Evolutionary conservation across 2,888 invertebrate genomes (phyloP), one percentile per base, ranked within the genome.

Genomic region (Parnassius smintheus): DNA sequence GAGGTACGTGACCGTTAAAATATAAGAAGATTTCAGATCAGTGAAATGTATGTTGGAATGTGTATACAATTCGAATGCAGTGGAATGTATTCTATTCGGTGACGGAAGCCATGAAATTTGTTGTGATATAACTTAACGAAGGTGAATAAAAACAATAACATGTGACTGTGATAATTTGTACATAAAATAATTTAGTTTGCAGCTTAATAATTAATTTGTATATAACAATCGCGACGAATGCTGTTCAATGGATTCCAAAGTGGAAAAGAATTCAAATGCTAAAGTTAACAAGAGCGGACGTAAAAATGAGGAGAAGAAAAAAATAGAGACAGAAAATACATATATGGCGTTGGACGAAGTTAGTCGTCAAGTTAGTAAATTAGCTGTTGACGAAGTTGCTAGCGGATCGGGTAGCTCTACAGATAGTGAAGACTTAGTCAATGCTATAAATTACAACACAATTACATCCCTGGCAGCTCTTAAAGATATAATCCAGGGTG

Each of bases 361-460:
- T 12, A 75, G 76, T 62, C 74, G 73, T 25, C 76, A 81, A 70
- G 80, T 78, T 71, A 77, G 65, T 61, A 74, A 76, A 62, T 62
- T 76, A 59, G 72, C 74, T 2, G 78, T 76, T 1, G 79, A 80
- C 2, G 80, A 81, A 2, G 74, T 66, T 2, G 75, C 68, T 12
- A 73, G 72, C 59, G 78, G 74, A 18, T 88, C 90, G 0, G 75
- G 75, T 53, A 93, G 93, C 71, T 94, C 94, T 68, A 92, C 93
- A 52, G 94, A 94, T 70, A 94, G 94, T 76, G 93, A 93, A 69
- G 95, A 94, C 72, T 83, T 94, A 69, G 93, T 94, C 9, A 93
- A 94, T 59, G 93, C 94, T 53, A 94, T 95, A 68, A 94, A 94
- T 80, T 94, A 95, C 83, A 95, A 95, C 73, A 94, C 95, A n/a